phyloP scores from a whole-genome alignment of 2,113 vertebrate species.

The Kryptolebias marmoratus region DNA sequence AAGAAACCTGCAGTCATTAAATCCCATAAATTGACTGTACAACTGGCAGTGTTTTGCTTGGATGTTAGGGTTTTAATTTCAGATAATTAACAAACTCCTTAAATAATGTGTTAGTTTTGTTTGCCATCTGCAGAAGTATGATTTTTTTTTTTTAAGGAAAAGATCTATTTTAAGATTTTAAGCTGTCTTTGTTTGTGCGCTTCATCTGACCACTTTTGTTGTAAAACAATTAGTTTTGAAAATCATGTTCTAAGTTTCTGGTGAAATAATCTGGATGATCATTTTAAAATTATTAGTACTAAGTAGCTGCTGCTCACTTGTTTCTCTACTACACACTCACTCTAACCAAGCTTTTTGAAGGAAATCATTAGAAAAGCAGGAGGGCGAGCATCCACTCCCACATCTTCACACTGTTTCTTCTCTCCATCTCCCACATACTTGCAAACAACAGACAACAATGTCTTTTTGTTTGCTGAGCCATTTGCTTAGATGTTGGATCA shows the following conservation, averaged over 20 bases:
- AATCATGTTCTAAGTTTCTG: constrained; percentile 14
- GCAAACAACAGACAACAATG: constrained; percentile 39
- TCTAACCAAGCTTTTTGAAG: constrained; percentile 13
- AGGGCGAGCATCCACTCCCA: constrained; percentile 42
- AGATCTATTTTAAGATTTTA: too few relatives aligned
- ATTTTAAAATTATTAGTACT: constrained; percentile 9
- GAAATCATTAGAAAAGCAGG: constrained; percentile 28
- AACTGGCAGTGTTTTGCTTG: too few relatives aligned
- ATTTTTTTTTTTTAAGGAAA: too few relatives aligned
- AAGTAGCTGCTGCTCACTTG: constrained; percentile 21
- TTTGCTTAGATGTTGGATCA: constrained; percentile 41
- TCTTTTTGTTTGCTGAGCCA: constrained; percentile 48
- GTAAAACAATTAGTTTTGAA: constrained; percentile 27
- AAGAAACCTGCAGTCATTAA: too few relatives aligned
- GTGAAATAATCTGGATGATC: constrained; percentile 44
- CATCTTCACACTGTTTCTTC: constrained; percentile 34
- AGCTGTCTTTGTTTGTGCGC: constrained; percentile 8
- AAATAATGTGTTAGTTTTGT: too few relatives aligned
- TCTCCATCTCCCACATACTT: constrained; percentile 40
- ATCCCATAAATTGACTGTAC: too few relatives aligned
- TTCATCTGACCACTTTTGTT: constrained; percentile 8
- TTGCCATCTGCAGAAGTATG: too few relatives aligned
- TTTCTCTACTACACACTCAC: background rate
- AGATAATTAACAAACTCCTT: too few relatives aligned
- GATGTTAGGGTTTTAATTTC: too few relatives aligned